Base-by-base conservation (phyloP, 2,888 invertebrate genomes). In the Pristionchus mayeri region DNA sequence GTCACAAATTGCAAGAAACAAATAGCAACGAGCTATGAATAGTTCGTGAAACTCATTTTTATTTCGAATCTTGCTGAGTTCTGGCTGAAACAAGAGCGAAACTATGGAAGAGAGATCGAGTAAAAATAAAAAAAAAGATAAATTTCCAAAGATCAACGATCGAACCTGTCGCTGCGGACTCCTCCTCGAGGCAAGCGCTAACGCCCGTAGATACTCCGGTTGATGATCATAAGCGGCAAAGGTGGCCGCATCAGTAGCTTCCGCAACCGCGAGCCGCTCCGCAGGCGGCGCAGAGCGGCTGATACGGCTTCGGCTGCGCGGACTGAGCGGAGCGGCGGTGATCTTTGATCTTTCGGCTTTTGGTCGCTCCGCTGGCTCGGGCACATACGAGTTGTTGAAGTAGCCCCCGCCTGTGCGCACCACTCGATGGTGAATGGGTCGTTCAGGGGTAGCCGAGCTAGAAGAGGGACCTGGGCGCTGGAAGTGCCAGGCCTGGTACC, bases 151-250 rank as follows among this genome's bases (percentile, higher is more conserved):
- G 30, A 63, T 63, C 4, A 63, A 63, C 13, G 3, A 48, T 3
- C 48, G 40, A 40, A 76, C 76, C 34, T 79, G 79, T 48, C 82
- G 13, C 30, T 48, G 50, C n/a, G 82, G 82, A 11, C 50, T 50
- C 21, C 63, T 48, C 21, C 82, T 60, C 48, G 82, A 63, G 1
- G 82, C 82, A 2, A 82, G 13, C 1, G 63, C 82, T 24, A 82
- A 16, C n/a, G 82, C 27, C 27, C 63, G n/a, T 44, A 82, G 27
- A 27, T 82, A 82, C 4, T 27, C 63, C 16, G 79, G 79, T 27
- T 52, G 34, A 21, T 24, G 2, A 11, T 79, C 79, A 27, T 54
- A 79, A 1, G n/a, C 37, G 18, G 11, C 21, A n/a, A 79, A 79
- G 54, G 52, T 54, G 3, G 54, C 79, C 21, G 54, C 79, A n/a